These are phyloP conservation scores for Heptranchias perlo DNA, from an alignment of 2,113 vertebrate species.

Conservation along the genomic window DNA sequence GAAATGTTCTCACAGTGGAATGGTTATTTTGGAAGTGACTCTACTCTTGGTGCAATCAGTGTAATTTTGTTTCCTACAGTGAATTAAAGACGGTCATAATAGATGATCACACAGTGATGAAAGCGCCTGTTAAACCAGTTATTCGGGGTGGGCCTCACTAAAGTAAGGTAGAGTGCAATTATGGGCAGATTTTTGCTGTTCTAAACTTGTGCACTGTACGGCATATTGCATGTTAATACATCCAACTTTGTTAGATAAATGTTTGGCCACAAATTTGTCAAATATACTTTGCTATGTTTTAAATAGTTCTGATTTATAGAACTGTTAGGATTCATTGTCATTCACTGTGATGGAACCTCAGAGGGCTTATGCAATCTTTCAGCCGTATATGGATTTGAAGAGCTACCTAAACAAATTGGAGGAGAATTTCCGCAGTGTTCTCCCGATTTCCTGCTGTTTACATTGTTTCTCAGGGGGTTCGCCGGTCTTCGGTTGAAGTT, in stretches of 20 bases:
- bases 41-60: not conserved
- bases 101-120: not conserved
- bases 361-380: not conserved
- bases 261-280: not conserved
- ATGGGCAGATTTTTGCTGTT: not conserved
- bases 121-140: not conserved
- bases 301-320: not conserved
- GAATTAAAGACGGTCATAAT: not conserved
- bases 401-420: not conserved
- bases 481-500: no score
- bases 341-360: not conserved
- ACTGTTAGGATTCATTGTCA: not conserved
- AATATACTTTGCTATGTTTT: not conserved
- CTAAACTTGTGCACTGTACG: not conserved
- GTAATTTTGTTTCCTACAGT: not conserved
- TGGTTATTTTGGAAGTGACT: not conserved
- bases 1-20: not conserved
- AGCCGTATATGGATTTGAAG: not conserved
- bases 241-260: not conserved
- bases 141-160: not conserved
- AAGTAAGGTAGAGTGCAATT: not conserved
- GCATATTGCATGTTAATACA: not conserved
- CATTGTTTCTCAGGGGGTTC: no score
- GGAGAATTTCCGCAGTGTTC: no score
- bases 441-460: not conserved